These are phyloP conservation scores for Rhizomys pruinosus DNA, from an alignment of 2,113 vertebrate species.

Conservation along the genomic window DNA sequence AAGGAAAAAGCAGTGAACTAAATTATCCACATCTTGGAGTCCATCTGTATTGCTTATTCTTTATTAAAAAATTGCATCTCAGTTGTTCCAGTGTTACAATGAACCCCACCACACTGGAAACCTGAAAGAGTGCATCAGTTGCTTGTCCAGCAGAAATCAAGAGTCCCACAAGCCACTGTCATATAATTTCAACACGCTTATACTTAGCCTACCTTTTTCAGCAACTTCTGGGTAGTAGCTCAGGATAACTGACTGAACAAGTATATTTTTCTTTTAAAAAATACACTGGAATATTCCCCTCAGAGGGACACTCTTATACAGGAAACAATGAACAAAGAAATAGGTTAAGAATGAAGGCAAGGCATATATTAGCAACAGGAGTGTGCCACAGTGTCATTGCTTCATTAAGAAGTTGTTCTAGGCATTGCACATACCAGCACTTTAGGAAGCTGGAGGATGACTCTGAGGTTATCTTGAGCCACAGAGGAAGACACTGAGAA, in stretches of 20 bases:
- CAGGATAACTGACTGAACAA: constrained; percentile 31
- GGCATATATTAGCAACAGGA: background rate
- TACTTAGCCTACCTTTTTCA: background rate
- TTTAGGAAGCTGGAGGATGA: background rate
- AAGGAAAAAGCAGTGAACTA: too few species aligned
- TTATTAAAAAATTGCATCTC: constrained; percentile 49
- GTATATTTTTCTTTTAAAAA: background rate
- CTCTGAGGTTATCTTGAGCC: background rate
- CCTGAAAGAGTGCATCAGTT: constrained; percentile 10
- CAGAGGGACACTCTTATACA: background rate
- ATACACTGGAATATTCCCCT: constrained; percentile 45
- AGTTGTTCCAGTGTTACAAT: constrained; percentile 35
- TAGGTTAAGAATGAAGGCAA: constrained; percentile 15
- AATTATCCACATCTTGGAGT: constrained; percentile 40
- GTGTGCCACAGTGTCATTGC: background rate
- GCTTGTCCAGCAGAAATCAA: constrained; percentile 26
- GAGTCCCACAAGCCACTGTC: background rate
- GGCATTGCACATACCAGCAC: background rate
- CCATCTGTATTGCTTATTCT: constrained; percentile 20
- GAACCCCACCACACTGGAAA: constrained; percentile 44
- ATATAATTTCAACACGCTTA: constrained; percentile 25
- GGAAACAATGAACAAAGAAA: constrained; percentile 53
- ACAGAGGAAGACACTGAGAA: background rate
- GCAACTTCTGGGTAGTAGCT: background rate
- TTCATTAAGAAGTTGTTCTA: background rate